Base-by-base conservation (phyloP, 2,888 invertebrate species). In the Horisme vitalbata region DNA sequence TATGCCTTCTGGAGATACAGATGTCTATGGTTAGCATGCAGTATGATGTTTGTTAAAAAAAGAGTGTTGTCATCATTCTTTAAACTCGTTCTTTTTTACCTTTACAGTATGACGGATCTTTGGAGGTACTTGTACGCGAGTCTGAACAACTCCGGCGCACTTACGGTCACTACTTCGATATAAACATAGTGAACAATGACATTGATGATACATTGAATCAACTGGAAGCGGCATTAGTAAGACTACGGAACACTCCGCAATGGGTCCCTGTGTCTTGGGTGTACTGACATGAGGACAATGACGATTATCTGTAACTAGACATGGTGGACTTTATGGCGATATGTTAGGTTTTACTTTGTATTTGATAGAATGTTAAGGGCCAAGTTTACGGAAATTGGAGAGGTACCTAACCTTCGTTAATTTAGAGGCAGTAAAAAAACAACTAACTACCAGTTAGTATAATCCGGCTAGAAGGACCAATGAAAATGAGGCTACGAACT, bases 211-310 rank as follows among this genome's bases (percentile, higher is more conserved):
- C 99, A 24, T 98, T 99, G 70, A 93, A 94, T 30, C 95, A 96
- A 55, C 90, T 99, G 63, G 98, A 99, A 81, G 93, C 94, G 55
- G 96, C 98, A 12, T 95, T 99, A 65, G 97, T 97, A 57, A 93
- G 96, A 49, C 95, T 98, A 52, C 96, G 96, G 80, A 94, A 95
- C 70, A 95, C 96, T 63, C 95, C 98, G 24, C 98, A 98, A 83
- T 99, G 98, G 98, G 97, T 99, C 57, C 99, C 99, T 3, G 98
- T 99, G 5, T 96, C 96, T 28, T 99, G 99, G 99, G 97, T 99
- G 78, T 97, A 97, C 92, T 97, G 95, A 95, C 94, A 92, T 79
- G 66, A 48, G 43, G 48, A 44, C 8, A 31, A 38, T 32, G 60
- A 59, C 4, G 59, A 64, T 44, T 70, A 67, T 36, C 37, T 70